These are phyloP conservation scores for Dicrurus megarhynchus DNA, from an alignment of 2,113 vertebrate genomes.

Conservation along the genomic window DNA sequence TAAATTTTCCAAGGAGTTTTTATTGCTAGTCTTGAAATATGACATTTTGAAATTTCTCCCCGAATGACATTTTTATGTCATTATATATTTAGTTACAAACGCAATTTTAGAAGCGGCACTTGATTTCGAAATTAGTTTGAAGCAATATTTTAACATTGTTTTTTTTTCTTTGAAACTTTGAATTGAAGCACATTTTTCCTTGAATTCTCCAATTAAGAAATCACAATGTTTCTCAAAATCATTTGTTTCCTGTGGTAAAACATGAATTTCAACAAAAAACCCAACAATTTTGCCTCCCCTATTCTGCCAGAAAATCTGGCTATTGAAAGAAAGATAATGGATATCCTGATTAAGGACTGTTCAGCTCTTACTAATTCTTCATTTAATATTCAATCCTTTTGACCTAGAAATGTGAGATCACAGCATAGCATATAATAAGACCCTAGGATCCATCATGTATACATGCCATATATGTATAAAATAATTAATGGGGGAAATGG, in stretches of 20 bases:
- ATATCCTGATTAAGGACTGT: not conserved
- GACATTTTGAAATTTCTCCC: not conserved
- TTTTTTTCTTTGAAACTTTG: not conserved
- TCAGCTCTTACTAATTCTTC: not conserved
- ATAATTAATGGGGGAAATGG: not conserved
- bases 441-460: not conserved
- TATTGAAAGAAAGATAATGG: not conserved
- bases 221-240: not conserved
- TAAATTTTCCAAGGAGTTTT: not conserved
- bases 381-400: not conserved
- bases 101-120: not conserved
- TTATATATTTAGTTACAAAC: not conserved
- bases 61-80: not conserved
- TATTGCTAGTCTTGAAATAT: not conserved
- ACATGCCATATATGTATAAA: not conserved
- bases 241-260: not conserved
- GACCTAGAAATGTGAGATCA: not conserved
- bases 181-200: not conserved
- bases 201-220: not conserved
- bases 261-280: not conserved
- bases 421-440: not conserved
- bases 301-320: fast-evolving
- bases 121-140: not conserved
- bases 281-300: fast-evolving
- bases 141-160: not conserved